Evolutionary conservation across 2,888 invertebrate species (phyloP).

Genomic region (Dichetophora obliterata): DNA sequence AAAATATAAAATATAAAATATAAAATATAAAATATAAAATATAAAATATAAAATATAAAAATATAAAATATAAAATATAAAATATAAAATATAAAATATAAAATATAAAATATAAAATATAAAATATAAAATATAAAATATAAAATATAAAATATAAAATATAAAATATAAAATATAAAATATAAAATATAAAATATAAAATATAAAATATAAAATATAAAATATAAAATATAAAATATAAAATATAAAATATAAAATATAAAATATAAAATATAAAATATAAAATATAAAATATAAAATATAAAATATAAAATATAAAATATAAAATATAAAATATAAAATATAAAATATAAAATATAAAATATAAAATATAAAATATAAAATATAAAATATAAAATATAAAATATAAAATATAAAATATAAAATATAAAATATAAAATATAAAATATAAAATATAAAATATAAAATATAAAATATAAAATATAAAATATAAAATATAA

Average conservation of each 20-base stretch:
- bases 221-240: neutral
- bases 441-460: neutral
- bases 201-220: neutral
- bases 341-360: neutral
- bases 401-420: neutral
- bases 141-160: neutral
- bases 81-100: neutral
- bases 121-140: neutral
- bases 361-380: neutral
- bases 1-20: neutral
- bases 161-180: neutral
- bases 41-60: neutral
- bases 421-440: neutral
- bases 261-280: neutral
- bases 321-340: neutral
- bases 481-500: neutral
- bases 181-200: neutral
- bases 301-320: neutral
- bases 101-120: neutral
- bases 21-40: neutral
- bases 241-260: neutral
- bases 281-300: neutral
- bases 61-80: neutral
- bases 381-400: neutral
- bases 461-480: neutral